Evolutionary conservation across 1,140 invertebrate genomes (phyloP), one percentile per base, ranked within the genome.

Genomic region (Tribolium castaneum): DNA sequence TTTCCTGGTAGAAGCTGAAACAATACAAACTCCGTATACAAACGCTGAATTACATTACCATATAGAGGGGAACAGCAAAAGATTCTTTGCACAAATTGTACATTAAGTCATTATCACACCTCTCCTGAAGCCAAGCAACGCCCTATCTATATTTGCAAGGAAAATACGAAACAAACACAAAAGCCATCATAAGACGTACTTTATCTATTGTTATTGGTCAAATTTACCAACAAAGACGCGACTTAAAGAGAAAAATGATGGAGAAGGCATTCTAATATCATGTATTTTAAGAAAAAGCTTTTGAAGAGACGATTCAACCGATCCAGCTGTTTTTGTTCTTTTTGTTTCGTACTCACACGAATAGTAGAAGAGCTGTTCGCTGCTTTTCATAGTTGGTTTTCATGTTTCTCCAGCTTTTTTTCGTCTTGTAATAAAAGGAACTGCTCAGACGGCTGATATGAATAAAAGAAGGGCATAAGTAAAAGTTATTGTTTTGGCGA

Each of bases 1-100:
- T 97, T 97, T 14, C 93, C 95, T 2, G 89, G 86, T 51, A 96
- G 88, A 66, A 95, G 91, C 95, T 96, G 89, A 7, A 88, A 88
- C 81, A 84, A 83, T 66, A 66, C 25, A 13, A 66, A 66, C 13
- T 35, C 6, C 34, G n/a, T 66, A 34, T 35, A 66, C 30, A 66
- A 34, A 13, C 22, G 19, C 19, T n/a, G 22, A 59, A 12, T 30
- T 22, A 14, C 51, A 52, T 52, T 52, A 19, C 12, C 19, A 25
- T 25, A 59, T 59, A 59, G 22, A 59, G 54, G 19, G 16, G 10
- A 59, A 30, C 10, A 52, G 10, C 7, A 52, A 52, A 52, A 45
- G 3, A 45, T 45, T 45, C 39, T 45, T 45, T 45, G 7, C 39
- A 10, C 39, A 45, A 45, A 45, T 10, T 45, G 9, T 10, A 9